A percentile compares a stretch with the other conserved stretches of the same genome.
phyloP scores from a whole-genome alignment of 1,140 invertebrate genomes.

The Carcinoscorpius rotundicauda region DNA sequence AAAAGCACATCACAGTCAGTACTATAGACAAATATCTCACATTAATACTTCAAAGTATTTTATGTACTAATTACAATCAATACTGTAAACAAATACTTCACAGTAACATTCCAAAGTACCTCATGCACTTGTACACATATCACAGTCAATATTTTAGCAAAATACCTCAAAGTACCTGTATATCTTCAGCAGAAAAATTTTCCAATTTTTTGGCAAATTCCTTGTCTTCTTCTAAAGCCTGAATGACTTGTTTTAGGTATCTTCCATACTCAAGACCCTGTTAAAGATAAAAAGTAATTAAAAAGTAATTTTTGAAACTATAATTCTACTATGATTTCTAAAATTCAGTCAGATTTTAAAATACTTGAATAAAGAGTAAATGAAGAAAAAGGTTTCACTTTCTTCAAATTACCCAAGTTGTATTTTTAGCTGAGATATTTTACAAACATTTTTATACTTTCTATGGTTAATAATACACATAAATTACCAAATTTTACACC shows the following conservation, averaged over 20 bases:
- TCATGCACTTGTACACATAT: too few relatives aligned
- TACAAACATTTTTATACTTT: not conserved
- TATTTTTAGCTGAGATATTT: not conserved
- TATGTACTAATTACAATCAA: too few relatives aligned
- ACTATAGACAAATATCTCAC: too few relatives aligned
- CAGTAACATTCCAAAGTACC: too few relatives aligned
- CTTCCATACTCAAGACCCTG: constrained; percentile 59
- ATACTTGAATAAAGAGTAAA: not conserved
- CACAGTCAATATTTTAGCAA: too few relatives aligned
- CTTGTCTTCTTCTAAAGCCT: constrained; percentile 66
- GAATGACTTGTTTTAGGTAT: constrained; percentile 73
- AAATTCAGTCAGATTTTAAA: not conserved
- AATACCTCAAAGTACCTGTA: constrained; percentile 43
- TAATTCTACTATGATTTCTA: not conserved
- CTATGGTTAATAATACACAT: too few relatives aligned
- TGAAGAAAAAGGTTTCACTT: not conserved
- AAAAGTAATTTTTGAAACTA: not conserved
- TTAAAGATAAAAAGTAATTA: not conserved
- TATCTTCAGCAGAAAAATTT: constrained; percentile 62
- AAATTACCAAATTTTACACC: too few relatives aligned
- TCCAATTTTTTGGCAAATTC: constrained; percentile 68
- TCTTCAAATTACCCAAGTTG: not conserved
- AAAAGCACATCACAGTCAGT: too few relatives aligned
- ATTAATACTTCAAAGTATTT: too few relatives aligned
- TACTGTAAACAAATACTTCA: too few relatives aligned